Conservation (phyloP, 23 tunicate genomes). For the Phallusia fumigata region DNA sequence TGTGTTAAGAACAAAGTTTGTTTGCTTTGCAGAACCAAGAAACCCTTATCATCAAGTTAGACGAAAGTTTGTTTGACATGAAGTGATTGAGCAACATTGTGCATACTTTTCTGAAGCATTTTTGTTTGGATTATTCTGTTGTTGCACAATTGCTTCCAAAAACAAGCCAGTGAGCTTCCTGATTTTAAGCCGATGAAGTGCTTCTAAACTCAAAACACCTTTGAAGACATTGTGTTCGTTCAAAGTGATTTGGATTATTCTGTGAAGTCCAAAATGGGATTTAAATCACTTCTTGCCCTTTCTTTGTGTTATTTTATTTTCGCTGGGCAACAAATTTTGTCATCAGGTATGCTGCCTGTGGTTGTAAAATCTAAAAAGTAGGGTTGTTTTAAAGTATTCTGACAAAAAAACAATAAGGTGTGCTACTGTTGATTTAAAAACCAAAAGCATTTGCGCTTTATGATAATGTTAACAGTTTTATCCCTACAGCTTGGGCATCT, state of each 20-base stretch:
- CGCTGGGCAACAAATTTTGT: background rate
- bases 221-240: background rate
- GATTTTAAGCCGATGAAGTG: background rate
- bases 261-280: background rate
- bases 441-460: background rate
- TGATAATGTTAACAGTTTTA: background rate
- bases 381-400: too few relatives aligned
- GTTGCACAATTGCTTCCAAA: too few relatives aligned
- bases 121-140: background rate
- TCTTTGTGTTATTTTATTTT: background rate
- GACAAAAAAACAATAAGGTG: too few relatives aligned
- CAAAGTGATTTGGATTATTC: background rate
- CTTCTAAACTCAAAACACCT: background rate
- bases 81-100: background rate
- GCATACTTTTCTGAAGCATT: background rate
- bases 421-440: background rate
- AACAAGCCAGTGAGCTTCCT: too few relatives aligned
- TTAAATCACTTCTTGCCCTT: background rate
- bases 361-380: background rate
- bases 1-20: too few relatives aligned
- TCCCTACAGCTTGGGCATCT: background rate
- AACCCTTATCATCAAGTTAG: background rate
- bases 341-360: background rate
- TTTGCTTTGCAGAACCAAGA: too few relatives aligned
- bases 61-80: background rate